A percentile compares a stretch with the other conserved stretches of the same genome.
phyloP scores from a whole-genome alignment of 2,113 vertebrate species.

The Kobus ellipsiprymnus region DNA sequence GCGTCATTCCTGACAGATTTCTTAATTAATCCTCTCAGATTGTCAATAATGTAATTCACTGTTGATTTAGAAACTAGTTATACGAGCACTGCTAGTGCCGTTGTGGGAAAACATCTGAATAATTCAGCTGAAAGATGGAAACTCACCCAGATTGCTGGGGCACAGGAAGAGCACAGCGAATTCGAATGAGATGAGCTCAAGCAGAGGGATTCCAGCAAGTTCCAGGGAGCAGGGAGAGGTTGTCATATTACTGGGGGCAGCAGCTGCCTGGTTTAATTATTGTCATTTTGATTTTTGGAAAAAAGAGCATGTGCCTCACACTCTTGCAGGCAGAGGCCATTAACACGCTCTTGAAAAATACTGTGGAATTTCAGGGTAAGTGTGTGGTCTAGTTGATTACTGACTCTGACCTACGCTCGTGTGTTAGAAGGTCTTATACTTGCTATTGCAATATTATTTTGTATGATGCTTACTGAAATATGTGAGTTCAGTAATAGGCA shows the following conservation, averaged over 20 bases:
- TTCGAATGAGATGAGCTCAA: background rate
- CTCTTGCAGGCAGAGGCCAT: background rate
- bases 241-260: slow-evolving; percentile 29
- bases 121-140: slow-evolving; percentile 63
- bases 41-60: slow-evolving; percentile 61
- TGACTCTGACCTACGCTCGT: accelerated
- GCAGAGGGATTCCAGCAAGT: slow-evolving; percentile 12
- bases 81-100: background rate
- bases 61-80: slow-evolving; percentile 61
- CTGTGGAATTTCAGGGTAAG: background rate
- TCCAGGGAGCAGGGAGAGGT: slow-evolving; percentile 12
- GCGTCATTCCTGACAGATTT: slow-evolving; percentile 42
- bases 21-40: slow-evolving; percentile 58
- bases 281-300: slow-evolving; percentile 38
- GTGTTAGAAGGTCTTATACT: background rate
- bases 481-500: background rate
- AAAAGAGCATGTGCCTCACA: background rate
- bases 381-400: accelerated
- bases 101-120: slow-evolving; percentile 68
- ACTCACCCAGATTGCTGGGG: slow-evolving; percentile 39
- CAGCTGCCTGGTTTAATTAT: slow-evolving; percentile 51
- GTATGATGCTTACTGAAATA: background rate
- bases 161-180: background rate
- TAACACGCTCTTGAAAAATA: background rate
- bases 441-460: background rate